Evolutionary conservation across 2,888 invertebrate genomes (phyloP).

Genomic region (Drosophila emarginata): DNA sequence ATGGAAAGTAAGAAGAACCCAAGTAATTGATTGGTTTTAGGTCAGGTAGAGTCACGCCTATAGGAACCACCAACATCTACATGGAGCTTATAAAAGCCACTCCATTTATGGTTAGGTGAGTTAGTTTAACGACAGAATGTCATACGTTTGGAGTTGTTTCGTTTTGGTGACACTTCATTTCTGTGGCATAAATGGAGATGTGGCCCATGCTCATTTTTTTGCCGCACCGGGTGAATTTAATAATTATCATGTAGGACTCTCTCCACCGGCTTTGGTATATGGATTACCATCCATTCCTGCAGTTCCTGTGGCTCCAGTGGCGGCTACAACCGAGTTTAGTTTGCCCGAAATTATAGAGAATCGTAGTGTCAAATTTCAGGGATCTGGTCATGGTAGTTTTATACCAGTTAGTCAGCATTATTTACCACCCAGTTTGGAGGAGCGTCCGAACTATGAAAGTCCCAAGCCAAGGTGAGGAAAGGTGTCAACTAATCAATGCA

Average conservation of each 20-base stretch:
- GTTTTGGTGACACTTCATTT: slow-evolving; percentile 4
- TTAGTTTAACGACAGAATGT: slow-evolving; percentile 58
- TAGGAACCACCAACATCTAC: background rate
- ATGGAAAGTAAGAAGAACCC: slow-evolving; percentile 54
- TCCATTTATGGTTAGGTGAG: slow-evolving; percentile 32
- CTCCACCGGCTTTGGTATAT: slow-evolving; percentile 57
- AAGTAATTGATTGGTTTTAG: slow-evolving; percentile 24
- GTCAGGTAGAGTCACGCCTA: slow-evolving; percentile 60
- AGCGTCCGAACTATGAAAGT: slow-evolving; percentile 71
- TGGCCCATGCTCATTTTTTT: slow-evolving; percentile 76
- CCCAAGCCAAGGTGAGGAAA: slow-evolving; percentile 66
- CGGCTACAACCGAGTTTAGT: slow-evolving; percentile 71
- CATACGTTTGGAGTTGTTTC: slow-evolving; percentile 44
- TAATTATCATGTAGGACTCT: slow-evolving; percentile 53
- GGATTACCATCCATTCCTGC: slow-evolving; percentile 38
- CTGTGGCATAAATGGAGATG: slow-evolving; percentile 53
- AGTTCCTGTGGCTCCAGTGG: slow-evolving; percentile 56
- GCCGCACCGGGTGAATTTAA: slow-evolving; percentile 58
- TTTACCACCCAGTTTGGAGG: slow-evolving; percentile 68
- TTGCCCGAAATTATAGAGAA: slow-evolving; percentile 81
- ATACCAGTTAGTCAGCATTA: slow-evolving; percentile 78
- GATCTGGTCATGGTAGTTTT: slow-evolving; percentile 63
- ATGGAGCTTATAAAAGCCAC: slow-evolving; percentile 59
- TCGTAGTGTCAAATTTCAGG: slow-evolving; percentile 59
- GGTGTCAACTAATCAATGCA: too few species aligned